A percentile compares a stretch with the other conserved stretches of the same genome.
Conservation (phyloP, 1,140 invertebrate genomes). For the Trinorchestia longiramus region DNA sequence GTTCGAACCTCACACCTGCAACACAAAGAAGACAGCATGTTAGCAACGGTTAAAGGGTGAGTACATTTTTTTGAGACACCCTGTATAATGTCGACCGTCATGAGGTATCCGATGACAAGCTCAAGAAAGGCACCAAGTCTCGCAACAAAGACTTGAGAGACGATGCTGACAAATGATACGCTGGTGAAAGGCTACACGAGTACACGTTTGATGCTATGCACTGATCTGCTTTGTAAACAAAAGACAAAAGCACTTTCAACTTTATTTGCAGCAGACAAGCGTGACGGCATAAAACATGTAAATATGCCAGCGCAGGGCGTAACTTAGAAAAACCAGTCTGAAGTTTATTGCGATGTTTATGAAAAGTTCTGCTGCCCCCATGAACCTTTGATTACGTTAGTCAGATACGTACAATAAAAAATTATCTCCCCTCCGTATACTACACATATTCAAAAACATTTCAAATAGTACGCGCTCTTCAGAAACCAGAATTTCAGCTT, state of each 20-base stretch:
- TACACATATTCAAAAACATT: neutral
- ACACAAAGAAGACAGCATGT: too few relatives aligned
- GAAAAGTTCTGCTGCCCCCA: neutral
- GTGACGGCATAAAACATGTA: neutral
- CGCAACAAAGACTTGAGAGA: neutral
- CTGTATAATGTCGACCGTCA: neutral
- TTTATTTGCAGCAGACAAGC: neutral
- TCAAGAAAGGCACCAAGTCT: slow-evolving; percentile 1
- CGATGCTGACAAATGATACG: slow-evolving; percentile 13
- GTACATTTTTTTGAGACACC: too few relatives aligned
- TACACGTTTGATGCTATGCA: neutral
- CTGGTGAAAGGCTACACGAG: neutral
- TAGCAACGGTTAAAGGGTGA: too few relatives aligned
- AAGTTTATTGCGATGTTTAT: neutral
- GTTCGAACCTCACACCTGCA: too few relatives aligned
- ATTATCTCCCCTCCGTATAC: neutral
- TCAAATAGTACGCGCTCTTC: too few relatives aligned
- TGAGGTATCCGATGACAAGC: neutral
- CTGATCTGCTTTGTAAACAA: neutral
- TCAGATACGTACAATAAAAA: neutral
- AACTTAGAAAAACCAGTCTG: neutral
- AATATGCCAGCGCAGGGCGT: neutral
- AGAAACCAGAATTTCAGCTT: too few relatives aligned
- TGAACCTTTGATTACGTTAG: neutral
- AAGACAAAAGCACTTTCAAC: neutral